Percentiles rank a stretch among this genome's conserved stretches.
Evolutionary conservation across 2,888 invertebrate species (phyloP).

Genomic region (Cryptosula pallasiana): DNA sequence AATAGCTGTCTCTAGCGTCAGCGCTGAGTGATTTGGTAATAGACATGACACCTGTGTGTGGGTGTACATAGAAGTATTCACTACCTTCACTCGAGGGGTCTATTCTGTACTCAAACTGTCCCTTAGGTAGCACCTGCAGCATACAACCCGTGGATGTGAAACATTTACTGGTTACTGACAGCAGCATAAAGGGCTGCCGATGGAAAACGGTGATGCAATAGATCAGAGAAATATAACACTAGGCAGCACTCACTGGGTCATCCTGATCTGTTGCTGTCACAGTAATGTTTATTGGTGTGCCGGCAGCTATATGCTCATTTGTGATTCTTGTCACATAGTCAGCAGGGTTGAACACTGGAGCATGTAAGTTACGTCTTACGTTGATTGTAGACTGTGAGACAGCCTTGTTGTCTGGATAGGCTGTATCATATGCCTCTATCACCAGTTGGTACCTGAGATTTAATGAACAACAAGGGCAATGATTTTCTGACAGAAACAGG

Average conservation of each 20-base stretch:
- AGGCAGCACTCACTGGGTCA: slow-evolving; percentile 31
- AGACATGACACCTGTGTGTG: slow-evolving; percentile 37
- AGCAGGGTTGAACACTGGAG: slow-evolving; percentile 34
- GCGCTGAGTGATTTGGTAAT: slow-evolving; percentile 33
- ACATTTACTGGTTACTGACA: no score
- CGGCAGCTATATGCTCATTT: neutral
- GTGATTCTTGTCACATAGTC: slow-evolving; percentile 16
- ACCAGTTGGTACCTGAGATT: slow-evolving; percentile 29
- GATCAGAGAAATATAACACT: no score
- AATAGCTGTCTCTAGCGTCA: slow-evolving; percentile 23
- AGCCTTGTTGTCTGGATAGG: slow-evolving; percentile 34
- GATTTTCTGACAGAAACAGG: no score
- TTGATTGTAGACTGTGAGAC: slow-evolving; percentile 35
- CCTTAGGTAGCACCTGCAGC: neutral
- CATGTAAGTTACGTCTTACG: slow-evolving; percentile 37
- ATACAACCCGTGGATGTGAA: neutral
- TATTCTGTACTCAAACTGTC: slow-evolving; percentile 7
- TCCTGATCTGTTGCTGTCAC: slow-evolving; percentile 33
- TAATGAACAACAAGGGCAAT: no score
- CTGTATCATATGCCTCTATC: slow-evolving; percentile 38
- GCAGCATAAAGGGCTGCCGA: no score
- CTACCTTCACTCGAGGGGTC: slow-evolving; percentile 27
- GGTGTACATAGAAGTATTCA: slow-evolving; percentile 39
- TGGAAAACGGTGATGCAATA: no score
- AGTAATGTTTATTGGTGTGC: slow-evolving; percentile 24